Base-by-base conservation (phyloP, 2,113 vertebrate species). In the Bettongia penicillata region DNA sequence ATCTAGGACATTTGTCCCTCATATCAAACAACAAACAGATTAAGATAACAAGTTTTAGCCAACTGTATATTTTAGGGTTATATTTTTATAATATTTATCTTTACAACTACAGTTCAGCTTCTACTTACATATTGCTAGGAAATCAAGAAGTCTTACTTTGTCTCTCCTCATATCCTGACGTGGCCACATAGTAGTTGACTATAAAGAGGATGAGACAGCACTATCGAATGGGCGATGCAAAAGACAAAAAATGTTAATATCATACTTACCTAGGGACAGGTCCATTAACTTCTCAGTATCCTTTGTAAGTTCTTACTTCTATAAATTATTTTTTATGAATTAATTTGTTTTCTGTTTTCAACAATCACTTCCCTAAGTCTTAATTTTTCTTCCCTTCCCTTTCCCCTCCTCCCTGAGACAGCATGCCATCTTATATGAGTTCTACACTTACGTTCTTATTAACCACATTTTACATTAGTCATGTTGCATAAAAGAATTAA, bases 1-100 rank as follows among this genome's bases (percentile, higher is more conserved):
- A 95, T 28, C 96, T 95, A 97, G 3, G 11, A 94, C 49, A 8
- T 68, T 0, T 4, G 96, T 52, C 90, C 4, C 95, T 26, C 94
- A 89, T 93, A 48, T 1, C 89, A 48, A 94, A 3, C 52, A 95
- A 47, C 23, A 95, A 28, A 0, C 3, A 97, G 92, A 96, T 3
- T 0, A 93, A 95, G 95, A 6, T 0, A 93, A 91, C 96, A 97
- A n/a, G 0, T 37, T 23, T 96, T 50, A 94, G 2, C 6, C 96
- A 95, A 31, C 24, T 92, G 53, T 8, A 90, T 0, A 68, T 92
- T 47, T 94, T 28, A 50, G 16, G 12, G 89, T 50, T 96, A 3
- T 51, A 14, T 48, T 89, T 94, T 0, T 6, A 26, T 91, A 2
- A 43, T 0, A 89, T 92, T 0, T 24, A 0, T 84, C n/a, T 68